A percentile compares a stretch with the other conserved stretches of the same genome.
phyloP scores from a whole-genome alignment of 2,797 vertebrate genomes.

The Pelobates cultripes region DNA sequence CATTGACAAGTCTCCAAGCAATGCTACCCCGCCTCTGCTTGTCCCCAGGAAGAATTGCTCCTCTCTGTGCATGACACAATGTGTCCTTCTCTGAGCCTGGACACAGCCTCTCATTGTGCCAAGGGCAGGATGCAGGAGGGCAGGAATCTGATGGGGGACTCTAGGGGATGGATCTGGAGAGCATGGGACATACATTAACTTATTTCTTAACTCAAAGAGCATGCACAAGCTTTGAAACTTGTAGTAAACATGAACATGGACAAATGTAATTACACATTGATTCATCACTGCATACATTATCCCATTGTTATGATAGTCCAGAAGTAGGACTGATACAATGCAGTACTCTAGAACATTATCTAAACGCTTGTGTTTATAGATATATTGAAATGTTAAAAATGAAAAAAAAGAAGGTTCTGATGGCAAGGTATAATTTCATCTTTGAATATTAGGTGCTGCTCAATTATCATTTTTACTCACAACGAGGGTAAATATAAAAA shows the following conservation, averaged over 20 bases:
- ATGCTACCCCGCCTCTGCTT: constrained; percentile 54
- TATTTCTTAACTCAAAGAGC: constrained; percentile 3
- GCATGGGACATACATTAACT: constrained; percentile 13
- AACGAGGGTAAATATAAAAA: no score
- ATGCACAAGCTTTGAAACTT: not conserved
- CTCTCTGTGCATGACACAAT: constrained; percentile 55
- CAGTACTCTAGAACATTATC: no score
- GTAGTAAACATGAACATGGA: not conserved
- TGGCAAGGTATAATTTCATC: no score
- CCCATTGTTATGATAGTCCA: no score
- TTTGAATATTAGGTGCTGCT: no score
- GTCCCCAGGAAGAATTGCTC: constrained; percentile 48
- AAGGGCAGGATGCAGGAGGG: constrained; percentile 39
- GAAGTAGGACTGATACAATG: no score
- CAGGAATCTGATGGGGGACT: constrained; percentile 38
- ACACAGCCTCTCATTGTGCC: constrained; percentile 51
- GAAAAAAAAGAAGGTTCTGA: no score
- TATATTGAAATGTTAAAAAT: no score
- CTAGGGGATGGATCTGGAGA: constrained; percentile 22
- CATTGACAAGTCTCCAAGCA: constrained; percentile 50
- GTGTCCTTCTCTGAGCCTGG: constrained; percentile 50
- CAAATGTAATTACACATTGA: not conserved
- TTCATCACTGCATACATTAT: not conserved
- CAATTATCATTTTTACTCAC: no score
- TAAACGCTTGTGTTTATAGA: no score